phyloP scores from a whole-genome alignment of 2,113 vertebrate species.

The Nothobranchius furzeri region DNA sequence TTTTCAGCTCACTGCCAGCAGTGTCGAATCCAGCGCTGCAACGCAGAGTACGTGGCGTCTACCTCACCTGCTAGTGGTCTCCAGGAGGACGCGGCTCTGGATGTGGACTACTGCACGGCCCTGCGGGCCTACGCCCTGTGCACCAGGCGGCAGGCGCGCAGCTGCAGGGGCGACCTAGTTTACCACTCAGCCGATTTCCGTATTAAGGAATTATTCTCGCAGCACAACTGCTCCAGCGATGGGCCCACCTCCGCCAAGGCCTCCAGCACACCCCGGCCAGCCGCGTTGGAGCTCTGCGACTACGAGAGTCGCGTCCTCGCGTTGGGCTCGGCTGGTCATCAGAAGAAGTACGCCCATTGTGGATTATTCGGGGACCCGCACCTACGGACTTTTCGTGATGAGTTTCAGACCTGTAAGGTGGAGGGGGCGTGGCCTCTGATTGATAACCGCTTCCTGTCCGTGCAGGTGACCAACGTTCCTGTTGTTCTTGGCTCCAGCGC shows the following conservation, averaged over 20 bases:
- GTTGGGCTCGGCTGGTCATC: constrained; percentile 56
- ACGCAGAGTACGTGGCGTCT: constrained; percentile 80
- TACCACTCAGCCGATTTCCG: constrained; percentile 84
- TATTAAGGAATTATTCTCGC: constrained; percentile 84
- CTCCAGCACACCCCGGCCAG: constrained; percentile 70
- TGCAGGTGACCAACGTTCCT: constrained; percentile 86
- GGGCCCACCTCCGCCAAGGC: constrained; percentile 79
- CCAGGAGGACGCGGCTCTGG: constrained; percentile 73
- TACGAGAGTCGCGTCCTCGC: constrained; percentile 72
- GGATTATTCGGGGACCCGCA: constrained; percentile 87
- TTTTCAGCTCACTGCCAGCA: constrained; percentile 80
- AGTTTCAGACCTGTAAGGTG: constrained; percentile 87
- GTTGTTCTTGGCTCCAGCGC: constrained; percentile 83
- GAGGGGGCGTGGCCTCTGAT: constrained; percentile 87
- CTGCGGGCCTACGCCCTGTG: constrained; percentile 81
- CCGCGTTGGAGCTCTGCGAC: constrained; percentile 75
- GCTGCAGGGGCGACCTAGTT: constrained; percentile 82
- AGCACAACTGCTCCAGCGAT: constrained; percentile 85
- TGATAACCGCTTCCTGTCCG: constrained; percentile 83
- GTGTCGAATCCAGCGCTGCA: constrained; percentile 85
- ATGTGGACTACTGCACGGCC: constrained; percentile 83
- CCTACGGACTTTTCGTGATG: constrained; percentile 83
- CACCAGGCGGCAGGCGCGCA: constrained; percentile 79
- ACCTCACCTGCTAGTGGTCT: constrained; percentile 79
- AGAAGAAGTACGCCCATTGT: constrained; percentile 83